Evolutionary conservation across 2,797 vertebrate species (phyloP).

Genomic region (Gambusia yucatana): DNA sequence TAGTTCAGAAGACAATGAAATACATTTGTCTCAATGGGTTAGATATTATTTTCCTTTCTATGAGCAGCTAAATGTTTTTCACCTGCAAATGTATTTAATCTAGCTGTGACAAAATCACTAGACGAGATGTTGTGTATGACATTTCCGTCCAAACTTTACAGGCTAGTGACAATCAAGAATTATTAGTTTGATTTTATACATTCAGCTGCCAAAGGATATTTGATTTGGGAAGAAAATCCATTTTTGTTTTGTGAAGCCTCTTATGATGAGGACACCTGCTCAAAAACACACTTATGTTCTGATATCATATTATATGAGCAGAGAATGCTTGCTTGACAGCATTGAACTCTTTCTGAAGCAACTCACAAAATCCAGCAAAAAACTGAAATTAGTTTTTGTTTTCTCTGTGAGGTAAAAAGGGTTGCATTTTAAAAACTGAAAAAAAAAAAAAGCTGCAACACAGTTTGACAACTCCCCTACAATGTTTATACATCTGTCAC

Average conservation of each 20-base stretch:
- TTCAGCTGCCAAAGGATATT: constrained; percentile 1
- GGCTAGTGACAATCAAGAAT: constrained; percentile 4
- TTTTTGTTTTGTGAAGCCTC: constrained; percentile 16
- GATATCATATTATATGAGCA: background rate
- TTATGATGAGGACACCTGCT: background rate
- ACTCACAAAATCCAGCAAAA: background rate
- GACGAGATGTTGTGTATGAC: background rate
- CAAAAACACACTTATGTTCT: background rate
- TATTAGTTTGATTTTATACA: background rate
- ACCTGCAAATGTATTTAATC: constrained; percentile 26
- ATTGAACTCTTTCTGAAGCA: background rate
- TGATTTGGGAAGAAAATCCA: constrained; percentile 10
- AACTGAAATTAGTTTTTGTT: background rate
- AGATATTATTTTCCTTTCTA: background rate
- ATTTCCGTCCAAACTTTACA: constrained; percentile 6
- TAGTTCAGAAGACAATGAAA: constrained; percentile 31
- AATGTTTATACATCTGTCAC: background rate
- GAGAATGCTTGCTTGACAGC: background rate
- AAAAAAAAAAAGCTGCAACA: background rate
- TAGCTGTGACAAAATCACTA: constrained; percentile 5
- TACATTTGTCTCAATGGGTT: background rate
- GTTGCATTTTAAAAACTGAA: background rate
- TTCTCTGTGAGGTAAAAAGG: background rate
- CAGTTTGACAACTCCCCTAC: constrained; percentile 4
- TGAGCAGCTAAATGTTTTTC: constrained; percentile 7